Conservation (phyloP, 2,797 vertebrate species). For the Phrynocephalus vlangalii region DNA sequence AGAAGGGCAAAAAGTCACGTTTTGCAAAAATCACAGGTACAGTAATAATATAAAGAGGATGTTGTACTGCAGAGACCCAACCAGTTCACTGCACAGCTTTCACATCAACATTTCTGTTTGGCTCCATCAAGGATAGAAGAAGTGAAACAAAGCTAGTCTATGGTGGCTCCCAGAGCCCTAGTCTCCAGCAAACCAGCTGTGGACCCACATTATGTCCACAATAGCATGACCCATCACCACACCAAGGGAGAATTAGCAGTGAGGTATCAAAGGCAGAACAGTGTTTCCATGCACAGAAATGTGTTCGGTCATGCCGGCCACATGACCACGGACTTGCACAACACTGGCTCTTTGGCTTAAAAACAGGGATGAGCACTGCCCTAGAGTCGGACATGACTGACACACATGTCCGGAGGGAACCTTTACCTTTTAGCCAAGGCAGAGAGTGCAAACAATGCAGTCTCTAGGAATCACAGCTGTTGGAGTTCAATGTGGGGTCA, state of each 20-base stretch:
- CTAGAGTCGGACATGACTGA: too few species aligned
- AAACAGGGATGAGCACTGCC: too few species aligned
- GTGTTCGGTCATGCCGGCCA: too few species aligned
- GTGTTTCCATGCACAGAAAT: too few species aligned
- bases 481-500: not conserved
- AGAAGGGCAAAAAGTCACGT: not conserved
- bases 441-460: not conserved
- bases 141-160: not conserved
- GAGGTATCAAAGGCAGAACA: not conserved
- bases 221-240: not conserved
- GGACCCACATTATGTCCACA: not conserved
- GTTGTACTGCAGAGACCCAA: not conserved
- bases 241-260: not conserved
- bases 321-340: too few species aligned
- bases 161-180: not conserved
- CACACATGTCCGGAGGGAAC: too few species aligned
- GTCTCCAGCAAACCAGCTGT: not conserved
- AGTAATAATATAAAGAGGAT: not conserved
- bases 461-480: not conserved
- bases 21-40: not conserved
- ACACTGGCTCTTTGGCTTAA: too few species aligned
- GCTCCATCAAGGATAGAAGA: not conserved
- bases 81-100: not conserved
- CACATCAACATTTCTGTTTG: not conserved
- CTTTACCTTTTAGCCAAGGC: not conserved